A percentile compares a stretch with the other conserved stretches of the same genome.
These are phyloP conservation scores for Musca vetustissima DNA, from an alignment of 1,140 invertebrate species.

Conservation along the genomic window DNA sequence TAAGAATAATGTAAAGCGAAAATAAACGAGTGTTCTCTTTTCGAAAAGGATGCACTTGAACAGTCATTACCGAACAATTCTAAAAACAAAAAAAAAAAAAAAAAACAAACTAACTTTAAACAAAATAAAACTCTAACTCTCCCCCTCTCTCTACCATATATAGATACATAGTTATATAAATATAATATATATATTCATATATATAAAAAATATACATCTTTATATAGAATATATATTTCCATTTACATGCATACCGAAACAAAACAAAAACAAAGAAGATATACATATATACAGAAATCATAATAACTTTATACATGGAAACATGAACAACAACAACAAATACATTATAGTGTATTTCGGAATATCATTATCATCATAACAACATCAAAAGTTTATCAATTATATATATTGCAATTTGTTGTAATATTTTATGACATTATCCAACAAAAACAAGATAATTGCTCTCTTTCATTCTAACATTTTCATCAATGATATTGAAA, in stretches of 20 bases:
- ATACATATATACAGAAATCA: not conserved
- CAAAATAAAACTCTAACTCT: not conserved
- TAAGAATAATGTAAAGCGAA: not conserved
- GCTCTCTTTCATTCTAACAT: not conserved
- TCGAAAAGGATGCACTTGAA: too few species aligned
- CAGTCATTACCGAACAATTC: conserved; percentile 15
- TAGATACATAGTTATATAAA: conserved; percentile 4
- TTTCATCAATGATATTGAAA: not conserved
- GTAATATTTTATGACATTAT: not conserved
- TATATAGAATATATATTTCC: conserved; percentile 10
- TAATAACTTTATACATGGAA: not conserved
- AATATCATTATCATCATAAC: not conserved
- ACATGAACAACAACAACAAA: too few species aligned
- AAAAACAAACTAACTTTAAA: conserved; percentile 18
- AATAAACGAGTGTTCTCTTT: not conserved
- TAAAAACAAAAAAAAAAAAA: not conserved
- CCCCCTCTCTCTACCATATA: not conserved
- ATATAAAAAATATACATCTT: conserved; percentile 6
- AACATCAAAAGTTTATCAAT: not conserved
- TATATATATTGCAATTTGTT: not conserved
- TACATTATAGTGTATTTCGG: not conserved
- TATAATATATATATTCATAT: conserved; percentile 11
- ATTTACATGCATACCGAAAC: conserved; percentile 8
- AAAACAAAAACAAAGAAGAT: too few species aligned
- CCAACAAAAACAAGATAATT: too few species aligned